Conservation (phyloP, 2,888 invertebrate genomes). For the Pseudeuparius sepicola region DNA sequence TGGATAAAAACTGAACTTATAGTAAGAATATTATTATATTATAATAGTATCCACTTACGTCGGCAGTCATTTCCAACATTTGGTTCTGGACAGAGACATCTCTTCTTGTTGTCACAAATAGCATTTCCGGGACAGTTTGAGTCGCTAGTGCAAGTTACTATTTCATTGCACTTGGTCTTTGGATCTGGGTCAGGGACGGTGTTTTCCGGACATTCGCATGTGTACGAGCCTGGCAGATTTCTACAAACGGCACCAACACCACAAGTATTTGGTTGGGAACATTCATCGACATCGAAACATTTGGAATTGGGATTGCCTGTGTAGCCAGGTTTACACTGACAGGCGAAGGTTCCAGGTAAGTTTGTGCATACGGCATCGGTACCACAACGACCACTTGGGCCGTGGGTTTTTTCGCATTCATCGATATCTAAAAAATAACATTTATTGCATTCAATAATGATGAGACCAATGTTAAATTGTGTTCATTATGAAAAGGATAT, state of each 20-base stretch:
- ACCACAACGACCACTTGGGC: slow-evolving; percentile 77
- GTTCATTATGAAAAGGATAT: no score
- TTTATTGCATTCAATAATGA: slow-evolving; percentile 7
- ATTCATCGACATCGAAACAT: slow-evolving; percentile 79
- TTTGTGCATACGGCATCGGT: slow-evolving; percentile 73
- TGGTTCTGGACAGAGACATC: slow-evolving; percentile 83
- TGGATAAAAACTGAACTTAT: no score
- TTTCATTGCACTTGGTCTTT: slow-evolving; percentile 68
- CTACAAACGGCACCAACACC: slow-evolving; percentile 72
- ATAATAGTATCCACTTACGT: no score
- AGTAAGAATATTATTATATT: no score
- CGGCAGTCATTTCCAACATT: slow-evolving; percentile 86
- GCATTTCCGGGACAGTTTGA: slow-evolving; percentile 85
- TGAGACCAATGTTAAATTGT: no score
- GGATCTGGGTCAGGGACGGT: slow-evolving; percentile 78
- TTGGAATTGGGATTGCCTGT: slow-evolving; percentile 75
- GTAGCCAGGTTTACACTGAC: slow-evolving; percentile 75
- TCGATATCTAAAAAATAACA: slow-evolving; percentile 57
- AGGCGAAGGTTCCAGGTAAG: slow-evolving; percentile 66
- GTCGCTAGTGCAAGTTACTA: slow-evolving; percentile 65
- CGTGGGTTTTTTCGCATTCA: slow-evolving; percentile 74
- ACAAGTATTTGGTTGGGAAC: slow-evolving; percentile 58
- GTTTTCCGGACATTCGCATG: slow-evolving; percentile 73
- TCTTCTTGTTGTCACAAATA: slow-evolving; percentile 64
- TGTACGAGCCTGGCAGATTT: slow-evolving; percentile 67